Evolutionary conservation across 2,113 vertebrate species (phyloP).

Genomic region (Xerus inauris): DNA sequence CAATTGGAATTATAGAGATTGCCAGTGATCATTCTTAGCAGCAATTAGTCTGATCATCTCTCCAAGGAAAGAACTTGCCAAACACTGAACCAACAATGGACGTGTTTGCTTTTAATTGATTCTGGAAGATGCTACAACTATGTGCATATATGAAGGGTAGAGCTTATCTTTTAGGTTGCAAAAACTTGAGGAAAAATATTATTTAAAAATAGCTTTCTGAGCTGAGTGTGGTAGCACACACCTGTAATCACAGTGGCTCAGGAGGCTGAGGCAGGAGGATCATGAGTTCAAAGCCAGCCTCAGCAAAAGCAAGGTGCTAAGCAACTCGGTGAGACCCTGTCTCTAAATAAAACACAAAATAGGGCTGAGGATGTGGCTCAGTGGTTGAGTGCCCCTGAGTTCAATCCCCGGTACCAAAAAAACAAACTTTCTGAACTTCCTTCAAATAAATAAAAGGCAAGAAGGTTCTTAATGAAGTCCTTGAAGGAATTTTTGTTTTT

Average conservation of each 20-base stretch:
- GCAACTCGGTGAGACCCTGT: too few relatives aligned
- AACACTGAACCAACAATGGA: background rate
- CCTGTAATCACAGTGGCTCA: too few relatives aligned
- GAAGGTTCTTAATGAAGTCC: background rate
- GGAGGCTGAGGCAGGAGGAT: too few relatives aligned
- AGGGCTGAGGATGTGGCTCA: too few relatives aligned
- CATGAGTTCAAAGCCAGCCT: too few relatives aligned
- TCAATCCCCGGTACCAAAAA: too few relatives aligned
- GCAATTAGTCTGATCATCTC: background rate
- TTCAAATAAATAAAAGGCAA: slow-evolving; percentile 28
- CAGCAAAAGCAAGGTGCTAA: too few relatives aligned
- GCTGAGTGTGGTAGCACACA: too few relatives aligned
- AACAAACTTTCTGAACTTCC: background rate
- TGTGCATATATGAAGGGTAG: background rate
- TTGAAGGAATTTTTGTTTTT: slow-evolving; percentile 62
- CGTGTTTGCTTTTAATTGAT: slow-evolving; percentile 1
- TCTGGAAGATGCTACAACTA: background rate
- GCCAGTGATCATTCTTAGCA: background rate
- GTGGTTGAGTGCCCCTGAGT: too few relatives aligned
- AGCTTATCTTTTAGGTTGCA: background rate
- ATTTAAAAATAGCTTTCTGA: background rate
- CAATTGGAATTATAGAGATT: background rate
- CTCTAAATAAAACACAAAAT: too few relatives aligned
- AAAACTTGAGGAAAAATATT: slow-evolving; percentile 49
- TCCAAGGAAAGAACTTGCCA: slow-evolving; percentile 14